Evolutionary conservation across 2,888 invertebrate species (phyloP).

Genomic region (Scaptomyza reducta): DNA sequence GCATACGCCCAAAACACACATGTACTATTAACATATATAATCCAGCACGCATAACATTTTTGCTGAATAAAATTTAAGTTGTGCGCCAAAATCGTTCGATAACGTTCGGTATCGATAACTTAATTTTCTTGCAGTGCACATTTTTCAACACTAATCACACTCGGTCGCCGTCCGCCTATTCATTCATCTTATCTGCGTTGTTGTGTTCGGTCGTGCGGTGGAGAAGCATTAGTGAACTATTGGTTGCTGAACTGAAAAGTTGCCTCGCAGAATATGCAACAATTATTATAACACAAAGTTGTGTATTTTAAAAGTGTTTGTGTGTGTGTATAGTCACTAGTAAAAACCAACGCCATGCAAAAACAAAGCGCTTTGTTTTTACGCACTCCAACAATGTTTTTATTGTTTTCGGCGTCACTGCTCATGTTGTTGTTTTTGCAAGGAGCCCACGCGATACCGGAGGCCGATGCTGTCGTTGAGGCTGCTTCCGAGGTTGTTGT

Average conservation of each 20-base stretch:
- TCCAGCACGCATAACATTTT: constrained; percentile 46
- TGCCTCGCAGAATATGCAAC: constrained; percentile 43
- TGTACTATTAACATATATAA: constrained; percentile 46
- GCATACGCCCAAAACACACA: constrained; percentile 40
- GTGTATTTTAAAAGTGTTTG: constrained; percentile 15
- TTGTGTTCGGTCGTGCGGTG: constrained; percentile 37
- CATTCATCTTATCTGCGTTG: constrained; percentile 50
- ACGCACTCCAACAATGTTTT: constrained; percentile 24
- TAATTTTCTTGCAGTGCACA: not conserved
- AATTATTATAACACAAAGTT: constrained; percentile 35
- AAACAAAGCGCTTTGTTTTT: constrained; percentile 46
- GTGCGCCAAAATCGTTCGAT: constrained; percentile 46
- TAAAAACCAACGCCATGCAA: constrained; percentile 35
- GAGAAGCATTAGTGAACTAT: not conserved
- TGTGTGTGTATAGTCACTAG: constrained; percentile 4
- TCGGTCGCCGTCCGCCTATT: constrained; percentile 17
- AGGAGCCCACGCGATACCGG: constrained; percentile 42
- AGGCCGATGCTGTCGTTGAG: constrained; percentile 34
- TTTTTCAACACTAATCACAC: constrained; percentile 32
- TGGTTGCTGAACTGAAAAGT: constrained; percentile 9
- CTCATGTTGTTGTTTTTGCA: constrained; percentile 49
- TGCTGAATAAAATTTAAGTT: constrained; percentile 68
- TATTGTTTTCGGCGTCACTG: constrained; percentile 45
- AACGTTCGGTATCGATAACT: constrained; percentile 23
- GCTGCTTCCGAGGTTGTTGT: constrained; percentile 39